Conservation (phyloP, 2,888 invertebrate genomes). For the Asteroscopus sphinx region DNA sequence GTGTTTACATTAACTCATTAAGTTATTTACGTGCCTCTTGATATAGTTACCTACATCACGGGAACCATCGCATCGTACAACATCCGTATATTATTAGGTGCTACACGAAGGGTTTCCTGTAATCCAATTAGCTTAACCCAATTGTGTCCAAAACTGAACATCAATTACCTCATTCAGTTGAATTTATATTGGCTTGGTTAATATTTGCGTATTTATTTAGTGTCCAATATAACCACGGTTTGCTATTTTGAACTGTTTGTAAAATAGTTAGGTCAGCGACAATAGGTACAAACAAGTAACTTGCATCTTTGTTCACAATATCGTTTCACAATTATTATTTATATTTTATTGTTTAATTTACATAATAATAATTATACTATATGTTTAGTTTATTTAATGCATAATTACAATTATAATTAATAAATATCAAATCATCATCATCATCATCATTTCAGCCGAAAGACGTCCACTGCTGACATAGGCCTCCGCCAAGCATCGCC, state of each 20-base stretch:
- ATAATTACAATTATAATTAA: too few relatives aligned
- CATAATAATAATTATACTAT: too few relatives aligned
- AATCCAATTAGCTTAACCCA: slow-evolving; percentile 85
- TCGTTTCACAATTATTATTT: too few relatives aligned
- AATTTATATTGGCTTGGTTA: slow-evolving; percentile 50
- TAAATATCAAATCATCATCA: too few relatives aligned
- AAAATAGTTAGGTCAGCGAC: too few relatives aligned
- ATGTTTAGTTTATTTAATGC: too few relatives aligned
- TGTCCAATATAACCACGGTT: slow-evolving; percentile 20
- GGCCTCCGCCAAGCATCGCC: too few relatives aligned
- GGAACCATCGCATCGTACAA: slow-evolving; percentile 49
- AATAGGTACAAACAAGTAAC: too few relatives aligned
- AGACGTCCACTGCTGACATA: too few relatives aligned
- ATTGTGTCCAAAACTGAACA: slow-evolving; percentile 79
- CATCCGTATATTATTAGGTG: slow-evolving; percentile 63
- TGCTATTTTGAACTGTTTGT: slow-evolving; percentile 22
- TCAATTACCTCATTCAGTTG: slow-evolving; percentile 69
- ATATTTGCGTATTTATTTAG: slow-evolving; percentile 46
- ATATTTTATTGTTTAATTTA: too few relatives aligned
- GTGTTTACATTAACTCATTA: slow-evolving; percentile 13
- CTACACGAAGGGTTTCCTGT: slow-evolving; percentile 80
- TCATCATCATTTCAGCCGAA: too few relatives aligned
- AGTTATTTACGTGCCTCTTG: slow-evolving; percentile 6
- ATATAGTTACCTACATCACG: slow-evolving; percentile 8
- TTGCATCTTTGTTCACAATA: too few relatives aligned